These are phyloP conservation scores for Napeogenes sylphis DNA, from an alignment of 2,888 invertebrate genomes.

Conservation along the genomic window DNA sequence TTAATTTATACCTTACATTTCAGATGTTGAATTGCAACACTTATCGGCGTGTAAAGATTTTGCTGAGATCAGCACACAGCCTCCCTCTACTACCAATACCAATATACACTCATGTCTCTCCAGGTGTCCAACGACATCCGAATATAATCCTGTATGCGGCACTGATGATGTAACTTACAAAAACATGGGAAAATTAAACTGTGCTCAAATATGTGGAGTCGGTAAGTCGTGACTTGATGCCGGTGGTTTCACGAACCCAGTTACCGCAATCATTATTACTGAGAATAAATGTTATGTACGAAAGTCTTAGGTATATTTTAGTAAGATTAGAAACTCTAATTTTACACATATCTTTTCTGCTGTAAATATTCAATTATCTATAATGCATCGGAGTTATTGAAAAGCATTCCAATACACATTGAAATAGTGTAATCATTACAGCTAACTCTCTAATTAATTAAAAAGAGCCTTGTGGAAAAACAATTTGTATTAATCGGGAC, in stretches of 20 bases:
- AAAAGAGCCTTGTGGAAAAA: no score
- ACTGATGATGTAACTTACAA: constrained; percentile 48
- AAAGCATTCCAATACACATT: background rate
- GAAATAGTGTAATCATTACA: background rate
- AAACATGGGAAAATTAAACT: constrained; percentile 47
- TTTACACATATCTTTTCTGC: background rate
- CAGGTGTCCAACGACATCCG: constrained; percentile 44
- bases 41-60: background rate
- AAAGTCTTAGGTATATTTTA: background rate
- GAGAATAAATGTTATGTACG: no score
- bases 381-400: constrained; percentile 1
- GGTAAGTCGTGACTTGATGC: constrained; percentile 38
- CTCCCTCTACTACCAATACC: background rate
- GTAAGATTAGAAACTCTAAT: constrained; percentile 1
- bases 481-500: no score
- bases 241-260: no score
- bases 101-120: constrained; percentile 29
- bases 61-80: background rate
- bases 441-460: background rate
- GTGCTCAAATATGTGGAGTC: constrained; percentile 50
- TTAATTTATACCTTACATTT: background rate
- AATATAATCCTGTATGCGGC: constrained; percentile 61
- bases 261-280: no score
- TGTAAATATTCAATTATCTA: background rate
- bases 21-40: background rate